Conservation (phyloP, 2,797 vertebrate genomes). For the Garrulus glandarius region DNA sequence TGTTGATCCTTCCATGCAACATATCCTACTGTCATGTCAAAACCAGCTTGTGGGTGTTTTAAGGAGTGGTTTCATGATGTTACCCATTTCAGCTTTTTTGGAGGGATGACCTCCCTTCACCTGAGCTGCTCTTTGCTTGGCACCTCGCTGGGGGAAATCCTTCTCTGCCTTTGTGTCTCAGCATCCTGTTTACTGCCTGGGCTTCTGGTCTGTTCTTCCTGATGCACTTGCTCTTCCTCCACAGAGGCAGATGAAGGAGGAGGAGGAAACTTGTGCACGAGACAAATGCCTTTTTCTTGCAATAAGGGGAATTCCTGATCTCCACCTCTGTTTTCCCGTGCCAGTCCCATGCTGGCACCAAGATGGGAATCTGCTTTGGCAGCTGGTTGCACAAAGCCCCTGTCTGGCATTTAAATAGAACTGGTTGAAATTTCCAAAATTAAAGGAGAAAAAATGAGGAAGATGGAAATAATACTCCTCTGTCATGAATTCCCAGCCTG, state of each 20-base stretch:
- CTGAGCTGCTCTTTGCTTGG: neutral
- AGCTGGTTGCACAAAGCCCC: neutral
- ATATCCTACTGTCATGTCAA: neutral
- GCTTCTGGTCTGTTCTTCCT: neutral
- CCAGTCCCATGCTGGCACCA: neutral
- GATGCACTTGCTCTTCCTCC: slow-evolving; percentile 51
- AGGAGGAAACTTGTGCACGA: neutral
- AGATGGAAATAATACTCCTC: neutral
- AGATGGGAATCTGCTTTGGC: neutral
- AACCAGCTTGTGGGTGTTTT: neutral
- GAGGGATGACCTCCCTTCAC: neutral
- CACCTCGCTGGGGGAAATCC: slow-evolving; percentile 3
- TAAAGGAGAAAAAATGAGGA: neutral
- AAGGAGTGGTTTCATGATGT: neutral
- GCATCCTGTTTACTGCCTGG: slow-evolving; percentile 42
- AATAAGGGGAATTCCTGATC: slow-evolving; percentile 1
- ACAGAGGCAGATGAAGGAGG: neutral
- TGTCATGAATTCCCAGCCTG: neutral
- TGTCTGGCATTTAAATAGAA: neutral
- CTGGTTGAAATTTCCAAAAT: neutral
- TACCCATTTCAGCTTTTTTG: neutral
- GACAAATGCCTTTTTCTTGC: neutral
- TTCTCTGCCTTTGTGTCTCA: slow-evolving; percentile 46
- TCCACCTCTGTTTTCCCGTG: neutral
- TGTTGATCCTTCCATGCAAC: neutral